Percentiles rank a stretch among this genome's conserved stretches.
Evolutionary conservation across 2,113 vertebrate genomes (phyloP).

Genomic region (Coregonus clupeaformis): DNA sequence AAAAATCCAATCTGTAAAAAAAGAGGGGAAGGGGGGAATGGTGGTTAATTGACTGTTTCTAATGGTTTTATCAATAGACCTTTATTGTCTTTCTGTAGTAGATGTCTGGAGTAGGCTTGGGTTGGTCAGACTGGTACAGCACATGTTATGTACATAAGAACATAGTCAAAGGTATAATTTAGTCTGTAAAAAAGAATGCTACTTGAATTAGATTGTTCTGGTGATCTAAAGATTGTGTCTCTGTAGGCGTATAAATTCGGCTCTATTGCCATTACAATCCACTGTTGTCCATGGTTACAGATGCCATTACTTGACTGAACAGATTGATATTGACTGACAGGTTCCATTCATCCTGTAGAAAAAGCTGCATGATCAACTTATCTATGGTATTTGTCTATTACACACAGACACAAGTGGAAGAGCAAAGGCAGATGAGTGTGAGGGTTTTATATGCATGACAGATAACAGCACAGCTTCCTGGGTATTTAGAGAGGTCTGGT

Average conservation of each 20-base stretch:
- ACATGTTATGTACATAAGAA: conserved; percentile 52
- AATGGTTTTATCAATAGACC: conserved; percentile 32
- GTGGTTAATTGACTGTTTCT: conserved; percentile 26
- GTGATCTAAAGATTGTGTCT: conserved; percentile 24
- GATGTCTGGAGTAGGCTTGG: conserved; percentile 42
- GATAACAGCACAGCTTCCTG: conserved; percentile 67
- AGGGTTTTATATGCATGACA: conserved; percentile 63
- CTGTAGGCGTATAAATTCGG: conserved; percentile 44
- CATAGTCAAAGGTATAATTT: conserved; percentile 57
- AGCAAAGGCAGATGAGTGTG: conserved; percentile 15
- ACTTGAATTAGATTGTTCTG: conserved; percentile 61
- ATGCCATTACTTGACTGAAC: conserved; percentile 56
- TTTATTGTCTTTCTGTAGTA: conserved; percentile 27
- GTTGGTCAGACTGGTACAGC: conserved; percentile 51
- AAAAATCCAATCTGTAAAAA: conserved; percentile 9
- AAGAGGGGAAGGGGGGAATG: not conserved
- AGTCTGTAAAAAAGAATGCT: conserved; percentile 55
- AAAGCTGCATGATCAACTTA: not conserved
- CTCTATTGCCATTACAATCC: conserved; percentile 50
- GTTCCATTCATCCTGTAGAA: conserved; percentile 33
- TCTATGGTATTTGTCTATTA: conserved; percentile 1
- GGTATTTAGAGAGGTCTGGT: conserved; percentile 57
- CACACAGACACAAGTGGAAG: conserved; percentile 5
- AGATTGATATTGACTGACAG: conserved; percentile 20
- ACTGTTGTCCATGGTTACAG: conserved; percentile 39